Conservation (phyloP, 1,140 invertebrate species). For the Harpegnathos saltator region DNA sequence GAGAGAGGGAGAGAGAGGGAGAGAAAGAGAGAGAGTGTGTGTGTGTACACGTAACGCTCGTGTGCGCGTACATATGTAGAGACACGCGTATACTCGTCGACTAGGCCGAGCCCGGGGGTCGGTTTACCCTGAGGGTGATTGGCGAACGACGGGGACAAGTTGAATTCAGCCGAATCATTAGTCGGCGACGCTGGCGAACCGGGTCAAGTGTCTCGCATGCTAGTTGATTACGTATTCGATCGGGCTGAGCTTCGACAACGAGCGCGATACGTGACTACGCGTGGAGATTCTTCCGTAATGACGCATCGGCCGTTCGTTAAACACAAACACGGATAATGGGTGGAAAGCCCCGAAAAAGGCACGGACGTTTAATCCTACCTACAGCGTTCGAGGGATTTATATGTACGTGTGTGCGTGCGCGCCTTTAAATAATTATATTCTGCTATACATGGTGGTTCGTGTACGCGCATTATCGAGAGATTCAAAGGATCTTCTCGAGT, state of each 20-base stretch:
- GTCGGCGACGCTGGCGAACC: conserved; percentile 65
- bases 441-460: not conserved
- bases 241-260: conserved; percentile 11
- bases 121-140: conserved; percentile 19
- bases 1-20: too few relatives aligned
- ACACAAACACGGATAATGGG: not conserved
- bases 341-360: not conserved
- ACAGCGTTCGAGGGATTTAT: too few relatives aligned
- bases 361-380: not conserved
- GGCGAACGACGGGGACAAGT: conserved; percentile 39
- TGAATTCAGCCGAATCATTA: conserved; percentile 72
- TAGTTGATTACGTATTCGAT: conserved; percentile 68
- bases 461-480: not conserved
- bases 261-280: conserved; percentile 23
- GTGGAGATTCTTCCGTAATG: conserved; percentile 5
- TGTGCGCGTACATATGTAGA: not conserved
- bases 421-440: not conserved
- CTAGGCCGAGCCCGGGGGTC: conserved; percentile 31
- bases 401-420: not conserved
- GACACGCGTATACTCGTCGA: not conserved
- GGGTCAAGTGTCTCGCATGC: conserved; percentile 72
- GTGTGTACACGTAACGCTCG: too few relatives aligned
- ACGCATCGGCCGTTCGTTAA: conserved; percentile 32
- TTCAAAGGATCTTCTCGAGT: too few relatives aligned
- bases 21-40: too few relatives aligned